Conservation (phyloP, 2,888 invertebrate species). For the Adineta ricciae region DNA sequence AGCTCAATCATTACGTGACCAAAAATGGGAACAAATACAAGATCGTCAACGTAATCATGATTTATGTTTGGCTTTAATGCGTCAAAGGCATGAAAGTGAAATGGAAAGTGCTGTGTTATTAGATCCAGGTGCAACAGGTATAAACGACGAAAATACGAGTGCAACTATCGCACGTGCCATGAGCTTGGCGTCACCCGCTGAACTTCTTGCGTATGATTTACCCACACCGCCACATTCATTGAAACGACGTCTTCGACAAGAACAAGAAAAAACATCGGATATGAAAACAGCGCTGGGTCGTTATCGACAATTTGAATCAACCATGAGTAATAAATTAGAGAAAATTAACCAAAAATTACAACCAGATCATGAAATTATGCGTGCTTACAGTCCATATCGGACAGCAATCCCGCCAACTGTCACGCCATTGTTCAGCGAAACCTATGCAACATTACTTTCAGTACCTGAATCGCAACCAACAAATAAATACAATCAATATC, state of each 20-base stretch:
- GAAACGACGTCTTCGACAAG: conserved; percentile 14
- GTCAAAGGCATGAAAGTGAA: conserved; percentile 15
- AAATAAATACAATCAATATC: conserved; percentile 9
- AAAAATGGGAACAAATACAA: conserved; percentile 23
- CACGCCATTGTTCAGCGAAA: conserved; percentile 15
- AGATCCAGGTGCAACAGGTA: neutral
- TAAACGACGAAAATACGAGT: neutral
- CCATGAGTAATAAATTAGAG: neutral
- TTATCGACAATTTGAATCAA: conserved; percentile 14
- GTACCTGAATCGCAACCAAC: neutral
- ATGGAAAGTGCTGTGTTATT: conserved; percentile 3
- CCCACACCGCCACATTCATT: neutral
- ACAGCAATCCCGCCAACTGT: neutral
- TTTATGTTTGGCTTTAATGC: neutral
- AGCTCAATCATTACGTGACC: conserved; percentile 10
- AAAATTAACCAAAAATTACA: conserved; percentile 12
- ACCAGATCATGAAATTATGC: conserved; percentile 7
- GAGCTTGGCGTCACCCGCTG: neutral
- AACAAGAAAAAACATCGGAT: neutral
- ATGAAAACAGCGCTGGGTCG: neutral
- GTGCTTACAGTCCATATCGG: neutral
- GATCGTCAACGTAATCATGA: conserved; percentile 22
- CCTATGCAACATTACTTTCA: neutral
- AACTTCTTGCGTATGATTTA: neutral
- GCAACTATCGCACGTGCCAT: neutral